Percentiles rank a stretch among this genome's conserved stretches.
phyloP scores from a whole-genome alignment of 1,140 invertebrate genomes.

The Drosophila kikkawai region DNA sequence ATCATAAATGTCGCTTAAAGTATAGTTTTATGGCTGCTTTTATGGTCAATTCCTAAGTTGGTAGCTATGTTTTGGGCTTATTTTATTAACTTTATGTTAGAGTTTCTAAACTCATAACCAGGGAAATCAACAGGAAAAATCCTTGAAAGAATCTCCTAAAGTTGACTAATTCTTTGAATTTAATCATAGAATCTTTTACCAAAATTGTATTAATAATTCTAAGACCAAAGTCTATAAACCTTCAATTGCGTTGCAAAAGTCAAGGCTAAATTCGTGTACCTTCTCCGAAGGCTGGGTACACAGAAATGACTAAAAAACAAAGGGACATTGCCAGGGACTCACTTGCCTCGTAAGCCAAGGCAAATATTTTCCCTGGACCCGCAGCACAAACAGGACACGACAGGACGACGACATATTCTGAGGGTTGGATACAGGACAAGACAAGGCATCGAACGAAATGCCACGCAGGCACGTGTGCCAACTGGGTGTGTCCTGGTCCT shows the following conservation, averaged over 20 bases:
- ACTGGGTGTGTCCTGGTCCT: conserved; percentile 44
- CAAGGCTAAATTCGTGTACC: neutral
- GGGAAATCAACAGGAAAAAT: neutral
- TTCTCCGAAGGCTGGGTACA: neutral
- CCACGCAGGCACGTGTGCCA: conserved; percentile 6
- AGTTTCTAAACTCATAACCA: neutral
- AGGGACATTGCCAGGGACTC: neutral
- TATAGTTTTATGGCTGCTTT: neutral
- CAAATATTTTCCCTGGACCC: conserved; percentile 52
- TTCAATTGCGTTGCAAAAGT: conserved; percentile 4
- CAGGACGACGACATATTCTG: conserved; percentile 4
- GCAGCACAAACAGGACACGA: conserved; percentile 22
- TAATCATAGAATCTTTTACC: no score
- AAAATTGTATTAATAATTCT: neutral
- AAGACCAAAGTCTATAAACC: neutral
- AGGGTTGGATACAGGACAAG: neutral
- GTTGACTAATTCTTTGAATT: rapidly evolving
- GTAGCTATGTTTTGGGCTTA: neutral
- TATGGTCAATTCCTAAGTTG: neutral
- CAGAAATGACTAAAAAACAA: conserved; percentile 14
- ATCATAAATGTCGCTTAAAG: neutral
- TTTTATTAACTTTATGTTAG: neutral
- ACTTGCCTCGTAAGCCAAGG: conserved; percentile 18
- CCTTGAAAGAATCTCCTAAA: neutral
- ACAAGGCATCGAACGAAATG: conserved; percentile 1